Conservation (phyloP, 2,888 invertebrate genomes). For the Automeris io region DNA sequence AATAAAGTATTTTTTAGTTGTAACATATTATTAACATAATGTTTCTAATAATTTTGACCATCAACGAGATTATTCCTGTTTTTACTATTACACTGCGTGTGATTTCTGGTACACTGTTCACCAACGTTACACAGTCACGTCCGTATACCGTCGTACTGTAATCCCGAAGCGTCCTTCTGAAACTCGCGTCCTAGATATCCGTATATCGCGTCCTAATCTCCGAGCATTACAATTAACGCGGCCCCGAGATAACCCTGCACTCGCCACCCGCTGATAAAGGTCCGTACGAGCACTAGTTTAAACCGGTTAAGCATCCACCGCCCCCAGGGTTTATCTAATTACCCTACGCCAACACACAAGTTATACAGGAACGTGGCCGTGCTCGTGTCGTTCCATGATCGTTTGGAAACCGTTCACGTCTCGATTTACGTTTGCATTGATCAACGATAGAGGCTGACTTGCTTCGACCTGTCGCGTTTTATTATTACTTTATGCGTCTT, state of each 20-base stretch:
- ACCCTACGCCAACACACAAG: slow-evolving; percentile 56
- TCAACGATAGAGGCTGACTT: too few relatives aligned
- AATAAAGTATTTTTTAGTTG: too few relatives aligned
- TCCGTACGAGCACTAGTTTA: slow-evolving; percentile 63
- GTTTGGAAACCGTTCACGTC: slow-evolving; percentile 42
- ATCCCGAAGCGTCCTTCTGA: slow-evolving; percentile 30
- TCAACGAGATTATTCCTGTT: too few relatives aligned
- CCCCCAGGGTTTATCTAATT: slow-evolving; percentile 74
- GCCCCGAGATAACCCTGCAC: slow-evolving; percentile 70
- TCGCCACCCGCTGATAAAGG: slow-evolving; percentile 74
- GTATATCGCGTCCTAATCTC: slow-evolving; percentile 68
- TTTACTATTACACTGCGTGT: not conserved
- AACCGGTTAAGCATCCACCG: slow-evolving; percentile 70
- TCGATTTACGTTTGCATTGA: slow-evolving; percentile 31
- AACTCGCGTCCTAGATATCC: slow-evolving; percentile 32
- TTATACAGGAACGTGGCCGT: slow-evolving; percentile 20
- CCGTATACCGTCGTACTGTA: slow-evolving; percentile 32
- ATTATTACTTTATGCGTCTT: too few relatives aligned
- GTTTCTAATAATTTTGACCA: too few relatives aligned
- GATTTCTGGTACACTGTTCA: slow-evolving; percentile 8
- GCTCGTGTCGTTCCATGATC: slow-evolving; percentile 31
- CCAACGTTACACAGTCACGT: slow-evolving; percentile 30
- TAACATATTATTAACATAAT: too few relatives aligned
- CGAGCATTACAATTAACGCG: slow-evolving; percentile 74
- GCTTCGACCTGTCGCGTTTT: too few relatives aligned